Evolutionary conservation across 2,888 invertebrate species (phyloP).

Genomic region (Phyllotreta striolata): DNA sequence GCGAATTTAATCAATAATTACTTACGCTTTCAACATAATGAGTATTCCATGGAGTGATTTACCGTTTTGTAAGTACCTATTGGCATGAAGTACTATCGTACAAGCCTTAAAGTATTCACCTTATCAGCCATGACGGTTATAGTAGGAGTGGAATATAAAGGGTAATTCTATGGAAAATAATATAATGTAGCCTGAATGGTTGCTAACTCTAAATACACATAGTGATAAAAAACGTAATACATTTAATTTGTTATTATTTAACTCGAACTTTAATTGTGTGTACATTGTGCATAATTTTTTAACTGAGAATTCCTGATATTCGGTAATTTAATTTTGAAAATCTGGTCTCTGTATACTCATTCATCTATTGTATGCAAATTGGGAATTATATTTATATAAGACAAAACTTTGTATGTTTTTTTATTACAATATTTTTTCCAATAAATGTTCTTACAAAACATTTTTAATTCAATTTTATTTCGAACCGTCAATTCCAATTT

Average conservation of each 20-base stretch:
- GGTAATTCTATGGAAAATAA: too few relatives aligned
- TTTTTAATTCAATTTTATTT: slow-evolving; percentile 27
- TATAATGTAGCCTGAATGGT: background rate
- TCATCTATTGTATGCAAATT: slow-evolving; percentile 44
- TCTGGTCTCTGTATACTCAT: slow-evolving; percentile 43
- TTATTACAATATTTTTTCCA: slow-evolving; percentile 52
- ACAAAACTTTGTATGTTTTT: slow-evolving; percentile 51
- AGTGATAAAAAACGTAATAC: slow-evolving; percentile 31
- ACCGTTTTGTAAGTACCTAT: too few relatives aligned
- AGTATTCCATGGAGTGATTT: too few relatives aligned
- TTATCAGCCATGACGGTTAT: too few relatives aligned
- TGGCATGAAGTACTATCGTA: too few relatives aligned
- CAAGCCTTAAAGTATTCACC: too few relatives aligned
- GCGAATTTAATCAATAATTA: too few relatives aligned
- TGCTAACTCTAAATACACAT: slow-evolving; percentile 15
- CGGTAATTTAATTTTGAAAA: slow-evolving; percentile 26
- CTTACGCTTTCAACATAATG: too few relatives aligned
- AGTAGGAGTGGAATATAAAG: too few relatives aligned
- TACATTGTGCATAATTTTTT: slow-evolving; percentile 28
- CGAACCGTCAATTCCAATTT: background rate
- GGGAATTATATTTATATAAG: slow-evolving; percentile 49
- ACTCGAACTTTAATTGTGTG: slow-evolving; percentile 1
- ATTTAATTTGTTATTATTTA: slow-evolving; percentile 10
- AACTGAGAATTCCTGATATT: slow-evolving; percentile 28
- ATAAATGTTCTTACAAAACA: slow-evolving; percentile 52